Evolutionary conservation across 2,888 invertebrate genomes (phyloP).

Genomic region (Drosophila ustulata): DNA sequence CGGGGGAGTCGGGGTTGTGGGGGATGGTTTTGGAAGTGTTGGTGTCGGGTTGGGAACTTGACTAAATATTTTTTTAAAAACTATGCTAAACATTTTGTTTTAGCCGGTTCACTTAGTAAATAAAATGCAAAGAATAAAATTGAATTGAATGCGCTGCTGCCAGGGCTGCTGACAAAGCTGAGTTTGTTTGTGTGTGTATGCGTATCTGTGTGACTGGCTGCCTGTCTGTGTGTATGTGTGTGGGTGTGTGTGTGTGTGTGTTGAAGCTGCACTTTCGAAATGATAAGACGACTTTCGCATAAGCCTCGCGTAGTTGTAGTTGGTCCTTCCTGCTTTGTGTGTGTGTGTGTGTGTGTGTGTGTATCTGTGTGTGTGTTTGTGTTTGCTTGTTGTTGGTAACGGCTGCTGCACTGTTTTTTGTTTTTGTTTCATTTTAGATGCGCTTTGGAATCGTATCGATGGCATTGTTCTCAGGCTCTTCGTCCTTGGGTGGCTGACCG

Average conservation of each 20-base stretch:
- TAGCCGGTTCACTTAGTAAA: conserved; percentile 70
- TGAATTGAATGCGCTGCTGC: conserved; percentile 40
- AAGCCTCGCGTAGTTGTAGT: conserved; percentile 24
- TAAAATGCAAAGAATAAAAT: conserved; percentile 74
- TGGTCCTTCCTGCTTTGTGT: conserved; percentile 38
- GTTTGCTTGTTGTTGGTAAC: conserved; percentile 26
- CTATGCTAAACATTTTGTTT: conserved; percentile 54
- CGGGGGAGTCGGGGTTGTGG: neutral
- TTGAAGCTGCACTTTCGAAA: conserved; percentile 31
- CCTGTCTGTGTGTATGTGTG: conserved; percentile 14
- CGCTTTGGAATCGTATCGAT: conserved; percentile 81
- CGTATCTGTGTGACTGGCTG: conserved; percentile 7
- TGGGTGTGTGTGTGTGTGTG: conserved; percentile 38
- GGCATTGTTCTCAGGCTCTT: conserved; percentile 82
- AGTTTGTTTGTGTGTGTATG: conserved; percentile 24
- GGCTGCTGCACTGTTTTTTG: conserved; percentile 29
- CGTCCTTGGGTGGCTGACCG: conserved; percentile 83
- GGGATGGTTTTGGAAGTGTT: neutral
- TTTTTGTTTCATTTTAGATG: conserved; percentile 53
- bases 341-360: conserved; percentile 24
- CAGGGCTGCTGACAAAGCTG: conserved; percentile 38
- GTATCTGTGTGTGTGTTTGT: conserved; percentile 15
- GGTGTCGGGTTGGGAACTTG: conserved; percentile 46
- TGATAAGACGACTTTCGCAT: conserved; percentile 13
- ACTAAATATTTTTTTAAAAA: conserved; percentile 62